Evolutionary conservation across 2,797 vertebrate species (phyloP).

Genomic region (Aplochiton taeniatus): DNA sequence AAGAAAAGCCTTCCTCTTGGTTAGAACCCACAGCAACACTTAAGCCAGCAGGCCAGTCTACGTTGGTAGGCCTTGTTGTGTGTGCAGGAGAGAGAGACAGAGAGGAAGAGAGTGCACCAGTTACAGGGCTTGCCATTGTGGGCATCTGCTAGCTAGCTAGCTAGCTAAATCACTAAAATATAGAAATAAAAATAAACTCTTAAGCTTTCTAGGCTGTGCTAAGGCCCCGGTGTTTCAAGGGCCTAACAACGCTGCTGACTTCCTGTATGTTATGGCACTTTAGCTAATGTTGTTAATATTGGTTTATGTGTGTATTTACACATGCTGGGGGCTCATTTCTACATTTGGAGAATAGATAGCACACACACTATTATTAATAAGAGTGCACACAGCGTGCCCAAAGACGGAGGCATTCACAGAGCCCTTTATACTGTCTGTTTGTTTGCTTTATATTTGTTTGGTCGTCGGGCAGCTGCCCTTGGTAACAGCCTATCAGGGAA

Average conservation of each 20-base stretch:
- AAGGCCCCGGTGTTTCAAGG: too few species aligned
- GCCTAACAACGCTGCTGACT: too few species aligned
- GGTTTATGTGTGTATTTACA: not conserved
- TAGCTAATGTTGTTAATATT: too few species aligned
- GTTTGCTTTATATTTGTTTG: conserved; percentile 47
- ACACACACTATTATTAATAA: conserved; percentile 23
- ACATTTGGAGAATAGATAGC: not conserved
- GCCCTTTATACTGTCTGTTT: not conserved
- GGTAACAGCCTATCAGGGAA: conserved; percentile 45
- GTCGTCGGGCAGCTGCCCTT: conserved; percentile 42
- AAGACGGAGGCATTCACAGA: not conserved
- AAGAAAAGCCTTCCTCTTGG: conserved; percentile 24
- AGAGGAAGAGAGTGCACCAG: too few species aligned
- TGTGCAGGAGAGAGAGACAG: not conserved
- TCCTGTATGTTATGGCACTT: too few species aligned
- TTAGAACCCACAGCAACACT: not conserved
- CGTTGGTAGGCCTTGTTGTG: not conserved
- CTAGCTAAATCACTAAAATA: too few species aligned
- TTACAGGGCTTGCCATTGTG: too few species aligned
- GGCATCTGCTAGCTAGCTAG: too few species aligned
- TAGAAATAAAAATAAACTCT: too few species aligned
- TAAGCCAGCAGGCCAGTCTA: not conserved
- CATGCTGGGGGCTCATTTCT: not conserved
- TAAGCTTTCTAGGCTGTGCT: too few species aligned
- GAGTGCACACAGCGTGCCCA: not conserved